Base-by-base conservation (phyloP, 2,113 vertebrate species). In the Varanus komodoensis region DNA sequence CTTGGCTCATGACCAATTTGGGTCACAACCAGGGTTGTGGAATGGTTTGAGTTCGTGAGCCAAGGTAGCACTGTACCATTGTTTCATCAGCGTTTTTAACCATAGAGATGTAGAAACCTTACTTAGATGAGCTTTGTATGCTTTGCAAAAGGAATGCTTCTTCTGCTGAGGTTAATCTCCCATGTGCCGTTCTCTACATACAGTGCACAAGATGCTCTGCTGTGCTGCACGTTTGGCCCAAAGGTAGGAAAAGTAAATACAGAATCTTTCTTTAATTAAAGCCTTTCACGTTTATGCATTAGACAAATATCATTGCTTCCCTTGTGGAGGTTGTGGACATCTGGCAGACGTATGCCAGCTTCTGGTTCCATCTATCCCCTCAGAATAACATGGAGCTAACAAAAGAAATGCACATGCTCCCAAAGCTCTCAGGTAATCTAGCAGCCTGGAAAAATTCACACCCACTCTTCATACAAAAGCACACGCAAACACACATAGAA, bases 221-320 rank as follows among this genome's bases (percentile, higher is more conserved):
- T 90, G 87, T 79, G 64, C 84, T 88, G 50, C 21, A 23, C 83
- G 73, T 92, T 89, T 86, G 88, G 92, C 84, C 86, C 83, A 84
- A 80, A 91, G 90, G 91, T 91, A 93, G 88, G 89, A 94, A 93
- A 91, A 92, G 91, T 95, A 95, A 91, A 94, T 86, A 94, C 71
- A 93, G 82, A 83, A 88, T 87, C 90, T 91, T 34, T 74, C 88
- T 94, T 94, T 95, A 96, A 95, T 96, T 94, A 96, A 95, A 92
- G 90, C 57, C 93, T 90, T 94, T 89, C 93, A 93, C 9, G 1
- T 89, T 92, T 88, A 86, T 87, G 89, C 88, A 91, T 93, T 91
- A 96, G 86, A 91, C 89, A 96, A 96, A 95, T 95, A 95, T 93
- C 94, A 94, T 84, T 87, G 74, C 82, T 89, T 93, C 81, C 94